Base-by-base conservation (phyloP, 2,113 vertebrate species). In the Phoxinus phoxinus region DNA sequence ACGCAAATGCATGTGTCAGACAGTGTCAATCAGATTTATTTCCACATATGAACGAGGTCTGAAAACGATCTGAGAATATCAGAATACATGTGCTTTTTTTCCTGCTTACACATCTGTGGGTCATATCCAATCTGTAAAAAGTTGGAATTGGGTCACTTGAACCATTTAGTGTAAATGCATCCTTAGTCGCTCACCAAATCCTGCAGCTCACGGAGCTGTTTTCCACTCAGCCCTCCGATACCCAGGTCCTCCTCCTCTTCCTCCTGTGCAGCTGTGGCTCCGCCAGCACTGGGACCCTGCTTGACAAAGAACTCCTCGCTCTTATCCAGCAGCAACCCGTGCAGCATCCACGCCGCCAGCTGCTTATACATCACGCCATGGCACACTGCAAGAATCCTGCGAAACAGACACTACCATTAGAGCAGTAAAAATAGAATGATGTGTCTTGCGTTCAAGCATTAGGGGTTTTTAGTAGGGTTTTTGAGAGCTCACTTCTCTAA, bases 351-450 rank as follows among this genome's bases (percentile, higher is more conserved):
- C 32, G 98, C 98, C 1, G 98, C 99, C 2, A 99, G 95, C 94
- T 99, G 98, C 86, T 99, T 99, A 89, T 99, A 99, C 97, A 99
- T 97, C 86, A 99, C 98, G 8, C 97, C 98, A 0, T 99, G 98
- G 87, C 98, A 99, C 84, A 98, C 96, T 0, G 97, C 97, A 35
- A 99, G 94, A 88, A 99, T 97, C 94, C 98, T 99, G 91, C 12
- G 59, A 58, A 25, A 32, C 84, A n/a, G 21, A 76, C 44, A 19
- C 58, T 59, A 80, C 46, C 21, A 79, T 69, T 72, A 78, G 63
- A 30, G 30, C 23, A 74, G 72, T 44, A 69, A 82, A 69, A 67
- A 82, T 71, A 71, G 41, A 12, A n/a, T 3, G 35, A 9, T 46
- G 25, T 41, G 51, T 35, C 53, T 79, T 25, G 25, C 35, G 23